Evolutionary conservation across 2,888 invertebrate genomes (phyloP).

Genomic region (Aspidiotus rigidus): DNA sequence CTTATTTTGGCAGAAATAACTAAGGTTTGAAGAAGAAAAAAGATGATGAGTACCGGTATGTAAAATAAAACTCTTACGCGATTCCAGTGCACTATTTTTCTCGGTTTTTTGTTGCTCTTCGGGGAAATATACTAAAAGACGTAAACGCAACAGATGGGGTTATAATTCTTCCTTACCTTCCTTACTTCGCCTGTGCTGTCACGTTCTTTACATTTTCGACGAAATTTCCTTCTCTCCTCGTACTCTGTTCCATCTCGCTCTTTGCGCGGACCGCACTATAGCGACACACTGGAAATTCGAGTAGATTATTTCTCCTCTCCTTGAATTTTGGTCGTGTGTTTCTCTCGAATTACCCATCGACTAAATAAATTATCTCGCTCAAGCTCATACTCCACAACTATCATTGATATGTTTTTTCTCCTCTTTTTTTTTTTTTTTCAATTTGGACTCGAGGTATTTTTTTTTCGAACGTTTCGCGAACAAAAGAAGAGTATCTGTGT

Average conservation of each 20-base stretch:
- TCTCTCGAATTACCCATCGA: too few species aligned
- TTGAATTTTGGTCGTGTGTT: background rate
- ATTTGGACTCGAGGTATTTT: too few species aligned
- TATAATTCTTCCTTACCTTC: slow-evolving; percentile 4
- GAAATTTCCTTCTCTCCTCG: too few species aligned
- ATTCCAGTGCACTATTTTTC: slow-evolving; percentile 4
- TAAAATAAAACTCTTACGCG: slow-evolving; percentile 2
- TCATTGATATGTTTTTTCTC: too few species aligned
- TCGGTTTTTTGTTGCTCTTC: slow-evolving; percentile 2
- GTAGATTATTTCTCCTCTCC: background rate
- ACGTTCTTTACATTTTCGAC: background rate
- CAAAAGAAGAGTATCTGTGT: too few species aligned
- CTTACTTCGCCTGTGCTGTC: background rate
- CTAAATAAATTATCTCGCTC: too few species aligned
- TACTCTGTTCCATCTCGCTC: too few species aligned
- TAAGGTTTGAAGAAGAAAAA: background rate
- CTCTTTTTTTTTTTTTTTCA: too few species aligned
- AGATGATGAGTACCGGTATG: background rate
- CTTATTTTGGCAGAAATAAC: background rate
- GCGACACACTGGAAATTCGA: too few species aligned
- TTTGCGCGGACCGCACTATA: too few species aligned
- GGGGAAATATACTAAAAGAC: slow-evolving; percentile 2
- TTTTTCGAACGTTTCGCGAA: too few species aligned
- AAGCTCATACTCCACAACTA: too few species aligned
- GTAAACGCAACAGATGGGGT: slow-evolving; percentile 4